phyloP scores from a whole-genome alignment of 2,113 vertebrate genomes.

The Oreochromis aureus region DNA sequence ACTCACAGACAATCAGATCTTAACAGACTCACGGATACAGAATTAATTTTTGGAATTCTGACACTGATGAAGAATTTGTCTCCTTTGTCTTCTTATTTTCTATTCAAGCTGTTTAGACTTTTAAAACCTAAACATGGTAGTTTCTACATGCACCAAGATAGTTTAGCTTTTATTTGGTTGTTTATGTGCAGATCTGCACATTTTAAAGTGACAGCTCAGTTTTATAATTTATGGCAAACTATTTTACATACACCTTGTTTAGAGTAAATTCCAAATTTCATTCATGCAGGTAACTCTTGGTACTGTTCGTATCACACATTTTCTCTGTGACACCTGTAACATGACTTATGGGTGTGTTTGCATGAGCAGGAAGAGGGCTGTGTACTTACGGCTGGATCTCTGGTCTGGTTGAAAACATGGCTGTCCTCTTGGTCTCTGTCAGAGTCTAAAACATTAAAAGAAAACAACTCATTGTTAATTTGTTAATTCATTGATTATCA shows the following conservation, averaged over 20 bases:
- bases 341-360: not conserved
- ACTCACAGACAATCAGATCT: not conserved
- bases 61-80: not conserved
- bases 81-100: not conserved
- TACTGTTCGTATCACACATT: not conserved
- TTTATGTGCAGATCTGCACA: not conserved
- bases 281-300: not conserved
- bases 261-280: not conserved
- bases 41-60: not conserved
- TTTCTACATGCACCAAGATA: not conserved
- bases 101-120: not conserved
- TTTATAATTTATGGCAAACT: not conserved
- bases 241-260: not conserved
- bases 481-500: not conserved
- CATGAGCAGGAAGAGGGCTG: not conserved
- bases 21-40: fast-evolving
- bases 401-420: constrained; percentile 58
- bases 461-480: not conserved
- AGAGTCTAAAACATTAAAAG: constrained; percentile 60
- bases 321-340: not conserved
- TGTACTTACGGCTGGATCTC: constrained; percentile 65
- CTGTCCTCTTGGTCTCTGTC: constrained; percentile 68
- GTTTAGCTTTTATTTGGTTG: not conserved
- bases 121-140: fast-evolving
- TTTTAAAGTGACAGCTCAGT: not conserved